Percentiles rank a stretch among this genome's conserved stretches.
Evolutionary conservation across 1,140 invertebrate species (phyloP).

Genomic region (Myzus persicae): DNA sequence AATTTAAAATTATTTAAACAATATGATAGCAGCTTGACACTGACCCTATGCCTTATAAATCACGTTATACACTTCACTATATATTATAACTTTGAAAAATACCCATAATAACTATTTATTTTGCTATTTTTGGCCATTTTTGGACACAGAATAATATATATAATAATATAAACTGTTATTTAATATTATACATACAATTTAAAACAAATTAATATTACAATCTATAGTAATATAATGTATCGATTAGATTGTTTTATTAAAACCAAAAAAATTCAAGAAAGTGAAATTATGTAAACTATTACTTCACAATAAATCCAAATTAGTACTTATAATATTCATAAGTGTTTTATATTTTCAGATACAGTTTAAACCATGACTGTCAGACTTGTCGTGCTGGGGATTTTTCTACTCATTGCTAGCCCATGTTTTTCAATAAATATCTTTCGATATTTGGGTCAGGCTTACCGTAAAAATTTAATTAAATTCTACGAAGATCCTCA

Average conservation of each 20-base stretch:
- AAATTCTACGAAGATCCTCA: constrained; percentile 59
- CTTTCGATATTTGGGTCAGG: not conserved
- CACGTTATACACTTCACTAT: not conserved
- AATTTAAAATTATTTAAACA: not conserved
- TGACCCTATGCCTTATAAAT: too few relatives aligned
- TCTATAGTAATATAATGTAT: not conserved
- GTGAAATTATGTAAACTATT: not conserved
- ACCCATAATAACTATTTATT: not conserved
- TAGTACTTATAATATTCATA: not conserved
- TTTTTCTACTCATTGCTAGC: not conserved
- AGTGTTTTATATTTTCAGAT: not conserved
- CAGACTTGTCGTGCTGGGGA: not conserved
- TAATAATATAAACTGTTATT: not conserved
- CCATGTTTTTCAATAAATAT: not conserved
- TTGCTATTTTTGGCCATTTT: not conserved
- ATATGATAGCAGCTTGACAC: not conserved
- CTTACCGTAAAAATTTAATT: constrained; percentile 32
- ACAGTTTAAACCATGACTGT: not conserved
- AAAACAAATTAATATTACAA: not conserved
- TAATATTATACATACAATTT: not conserved
- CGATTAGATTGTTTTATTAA: too few relatives aligned
- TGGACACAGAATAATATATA: not conserved
- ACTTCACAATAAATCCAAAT: not conserved
- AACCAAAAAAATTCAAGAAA: not conserved
- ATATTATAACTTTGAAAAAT: not conserved